Evolutionary conservation across 92 coral and sea anemone genomes (phyloP).

Genomic region (Pocillopora grandis): DNA sequence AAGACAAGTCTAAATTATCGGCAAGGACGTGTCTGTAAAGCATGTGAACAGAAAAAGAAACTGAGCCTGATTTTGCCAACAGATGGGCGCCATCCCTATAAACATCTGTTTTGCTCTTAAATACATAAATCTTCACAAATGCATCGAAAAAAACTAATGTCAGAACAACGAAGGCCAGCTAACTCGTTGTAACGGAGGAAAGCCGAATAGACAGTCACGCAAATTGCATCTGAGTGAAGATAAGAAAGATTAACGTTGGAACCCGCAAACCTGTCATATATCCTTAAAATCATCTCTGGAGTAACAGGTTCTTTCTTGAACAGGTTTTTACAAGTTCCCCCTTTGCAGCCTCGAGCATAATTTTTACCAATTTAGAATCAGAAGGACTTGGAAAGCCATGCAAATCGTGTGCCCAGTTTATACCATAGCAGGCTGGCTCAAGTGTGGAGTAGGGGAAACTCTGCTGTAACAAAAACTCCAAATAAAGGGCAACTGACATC

Average conservation of each 20-base stretch:
- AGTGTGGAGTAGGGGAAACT: slow-evolving; percentile 24
- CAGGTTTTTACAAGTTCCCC: slow-evolving; percentile 30
- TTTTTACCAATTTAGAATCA: slow-evolving; percentile 19
- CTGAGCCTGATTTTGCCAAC: slow-evolving; percentile 3
- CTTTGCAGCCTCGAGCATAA: slow-evolving; percentile 33
- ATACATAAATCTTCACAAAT: slow-evolving; percentile 7
- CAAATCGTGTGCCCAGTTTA: slow-evolving; percentile 55
- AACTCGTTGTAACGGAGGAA: slow-evolving; percentile 16
- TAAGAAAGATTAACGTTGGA: slow-evolving; percentile 10
- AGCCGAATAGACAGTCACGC: slow-evolving; percentile 8
- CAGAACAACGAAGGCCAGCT: slow-evolving; percentile 23
- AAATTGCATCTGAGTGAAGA: slow-evolving; percentile 17
- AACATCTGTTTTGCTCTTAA: slow-evolving; percentile 31
- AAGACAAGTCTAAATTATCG: slow-evolving; percentile 21
- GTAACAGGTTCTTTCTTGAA: slow-evolving; percentile 44
- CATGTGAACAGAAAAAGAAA: slow-evolving; percentile 1
- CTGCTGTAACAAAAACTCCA: slow-evolving; percentile 32
- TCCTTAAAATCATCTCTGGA: not conserved
- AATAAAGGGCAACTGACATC: slow-evolving; percentile 33
- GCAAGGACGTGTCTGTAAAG: slow-evolving; percentile 17
- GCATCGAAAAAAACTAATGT: slow-evolving; percentile 5
- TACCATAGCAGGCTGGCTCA: slow-evolving; percentile 55
- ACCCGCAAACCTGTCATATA: slow-evolving; percentile 27
- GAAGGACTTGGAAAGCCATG: slow-evolving; percentile 46
- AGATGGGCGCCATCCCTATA: slow-evolving; percentile 39